Evolutionary conservation across 2,113 vertebrate species (phyloP).

Genomic region (Pseudopodoces humilis): DNA sequence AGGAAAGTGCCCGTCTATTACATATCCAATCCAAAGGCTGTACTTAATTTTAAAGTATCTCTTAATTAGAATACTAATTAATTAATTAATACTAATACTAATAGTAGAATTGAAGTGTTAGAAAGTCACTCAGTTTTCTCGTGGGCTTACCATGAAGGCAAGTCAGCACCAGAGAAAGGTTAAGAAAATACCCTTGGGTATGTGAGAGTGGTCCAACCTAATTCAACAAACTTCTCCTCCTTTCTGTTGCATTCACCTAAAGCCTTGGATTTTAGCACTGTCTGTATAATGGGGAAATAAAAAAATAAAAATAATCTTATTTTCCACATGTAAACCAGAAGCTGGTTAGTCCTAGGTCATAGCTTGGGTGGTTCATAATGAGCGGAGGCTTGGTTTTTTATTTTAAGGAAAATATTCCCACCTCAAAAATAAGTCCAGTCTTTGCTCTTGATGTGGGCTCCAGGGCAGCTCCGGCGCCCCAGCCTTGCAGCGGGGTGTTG

Average conservation of each 20-base stretch:
- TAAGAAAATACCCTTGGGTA: neutral
- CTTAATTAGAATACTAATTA: no score
- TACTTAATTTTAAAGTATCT: neutral
- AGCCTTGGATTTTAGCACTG: neutral
- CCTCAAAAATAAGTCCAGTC: neutral
- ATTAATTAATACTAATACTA: no score
- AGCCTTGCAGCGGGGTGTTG: neutral
- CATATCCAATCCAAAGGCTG: neutral
- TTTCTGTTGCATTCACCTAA: slow-evolving; percentile 17
- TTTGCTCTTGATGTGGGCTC: neutral
- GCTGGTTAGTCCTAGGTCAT: neutral
- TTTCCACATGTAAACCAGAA: neutral
- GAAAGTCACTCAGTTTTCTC: neutral
- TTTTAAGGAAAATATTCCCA: neutral
- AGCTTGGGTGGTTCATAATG: neutral
- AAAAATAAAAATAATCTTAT: neutral
- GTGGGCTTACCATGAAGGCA: neutral
- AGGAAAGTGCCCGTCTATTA: neutral
- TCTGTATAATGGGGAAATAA: neutral
- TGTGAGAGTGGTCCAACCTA: neutral
- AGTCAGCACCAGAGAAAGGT: neutral
- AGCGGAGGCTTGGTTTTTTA: neutral
- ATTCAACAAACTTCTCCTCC: slow-evolving; percentile 23
- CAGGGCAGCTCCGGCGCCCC: neutral
- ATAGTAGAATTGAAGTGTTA: neutral